These are phyloP conservation scores for Triplophysa siluroides DNA, from an alignment of 2,113 vertebrate species.

Conservation along the genomic window DNA sequence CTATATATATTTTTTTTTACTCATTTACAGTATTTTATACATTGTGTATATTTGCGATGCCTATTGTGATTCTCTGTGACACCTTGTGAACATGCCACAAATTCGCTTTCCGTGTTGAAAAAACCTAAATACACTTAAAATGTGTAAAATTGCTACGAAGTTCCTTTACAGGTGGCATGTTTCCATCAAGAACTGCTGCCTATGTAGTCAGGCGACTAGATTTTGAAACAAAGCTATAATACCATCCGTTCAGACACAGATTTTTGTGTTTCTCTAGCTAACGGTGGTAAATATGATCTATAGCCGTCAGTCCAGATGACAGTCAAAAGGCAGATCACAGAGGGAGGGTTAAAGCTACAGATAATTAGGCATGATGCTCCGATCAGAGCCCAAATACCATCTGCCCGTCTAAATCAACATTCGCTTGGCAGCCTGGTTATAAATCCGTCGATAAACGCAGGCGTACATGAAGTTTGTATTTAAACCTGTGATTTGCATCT, in stretches of 20 bases:
- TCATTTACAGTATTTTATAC: no score
- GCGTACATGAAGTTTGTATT: background rate
- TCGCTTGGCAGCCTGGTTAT: constrained; percentile 48
- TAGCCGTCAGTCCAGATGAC: constrained; percentile 22
- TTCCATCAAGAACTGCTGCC: no score
- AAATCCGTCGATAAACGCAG: constrained; percentile 23
- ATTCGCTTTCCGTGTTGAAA: no score
- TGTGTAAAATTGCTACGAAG: no score
- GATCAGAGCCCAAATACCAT: constrained; percentile 58
- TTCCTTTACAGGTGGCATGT: no score
- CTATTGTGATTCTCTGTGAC: no score
- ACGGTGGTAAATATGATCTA: constrained; percentile 3
- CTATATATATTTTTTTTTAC: no score
- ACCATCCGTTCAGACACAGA: background rate
- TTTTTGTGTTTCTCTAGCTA: constrained; percentile 31
- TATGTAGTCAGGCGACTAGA: no score
- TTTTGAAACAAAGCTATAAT: background rate
- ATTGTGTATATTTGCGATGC: no score
- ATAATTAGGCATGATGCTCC: constrained; percentile 57
- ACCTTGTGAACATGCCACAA: no score
- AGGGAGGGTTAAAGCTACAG: constrained; percentile 42
- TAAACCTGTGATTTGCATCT: constrained; percentile 19
- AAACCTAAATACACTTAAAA: no score
- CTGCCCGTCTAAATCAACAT: constrained; percentile 59
- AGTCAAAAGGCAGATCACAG: constrained; percentile 27